Conservation (phyloP, 2,797 vertebrate genomes). For the Kryptolebias ocellatus region DNA sequence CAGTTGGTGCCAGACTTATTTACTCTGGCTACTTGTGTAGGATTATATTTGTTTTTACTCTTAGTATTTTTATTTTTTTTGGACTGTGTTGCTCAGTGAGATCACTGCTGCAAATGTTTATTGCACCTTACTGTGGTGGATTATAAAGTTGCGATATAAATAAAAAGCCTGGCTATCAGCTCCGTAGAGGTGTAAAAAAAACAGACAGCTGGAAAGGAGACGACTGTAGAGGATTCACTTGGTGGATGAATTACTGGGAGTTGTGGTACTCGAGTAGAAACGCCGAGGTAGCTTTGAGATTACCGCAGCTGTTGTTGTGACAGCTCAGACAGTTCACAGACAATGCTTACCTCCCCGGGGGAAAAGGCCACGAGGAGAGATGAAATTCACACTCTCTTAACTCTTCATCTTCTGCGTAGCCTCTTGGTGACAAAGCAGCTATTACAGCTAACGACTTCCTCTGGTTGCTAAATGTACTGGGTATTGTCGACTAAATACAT, state of each 20-base stretch:
- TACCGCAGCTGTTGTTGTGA: conserved; percentile 72
- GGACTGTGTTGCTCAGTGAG: conserved; percentile 6
- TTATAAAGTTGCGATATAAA: conserved; percentile 46
- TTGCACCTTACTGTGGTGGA: conserved; percentile 30
- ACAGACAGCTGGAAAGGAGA: conserved; percentile 34
- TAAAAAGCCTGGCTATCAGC: conserved; percentile 44
- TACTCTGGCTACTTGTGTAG: conserved; percentile 23
- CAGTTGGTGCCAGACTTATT: conserved; percentile 49
- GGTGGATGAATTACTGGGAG: conserved; percentile 28
- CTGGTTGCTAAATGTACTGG: conserved; percentile 29
- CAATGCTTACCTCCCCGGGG: conserved; percentile 56
- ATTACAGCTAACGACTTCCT: conserved; percentile 17
- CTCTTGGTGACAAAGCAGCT: conserved; percentile 39
- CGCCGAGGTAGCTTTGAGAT: conserved; percentile 49
- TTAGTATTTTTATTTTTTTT: not conserved
- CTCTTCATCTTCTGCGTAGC: conserved; percentile 33
- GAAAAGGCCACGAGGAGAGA: conserved; percentile 62
- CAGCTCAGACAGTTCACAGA: conserved; percentile 69
- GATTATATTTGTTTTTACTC: conserved; percentile 39
- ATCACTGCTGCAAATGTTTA: conserved; percentile 38
- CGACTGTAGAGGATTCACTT: conserved; percentile 26
- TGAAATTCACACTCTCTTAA: conserved; percentile 60
- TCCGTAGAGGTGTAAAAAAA: conserved; percentile 38
- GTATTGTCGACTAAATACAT: conserved; percentile 17
- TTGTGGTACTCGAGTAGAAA: conserved; percentile 52